These are phyloP conservation scores for Crossocerus cetratus DNA, from an alignment of 2,888 invertebrate genomes.

Conservation along the genomic window DNA sequence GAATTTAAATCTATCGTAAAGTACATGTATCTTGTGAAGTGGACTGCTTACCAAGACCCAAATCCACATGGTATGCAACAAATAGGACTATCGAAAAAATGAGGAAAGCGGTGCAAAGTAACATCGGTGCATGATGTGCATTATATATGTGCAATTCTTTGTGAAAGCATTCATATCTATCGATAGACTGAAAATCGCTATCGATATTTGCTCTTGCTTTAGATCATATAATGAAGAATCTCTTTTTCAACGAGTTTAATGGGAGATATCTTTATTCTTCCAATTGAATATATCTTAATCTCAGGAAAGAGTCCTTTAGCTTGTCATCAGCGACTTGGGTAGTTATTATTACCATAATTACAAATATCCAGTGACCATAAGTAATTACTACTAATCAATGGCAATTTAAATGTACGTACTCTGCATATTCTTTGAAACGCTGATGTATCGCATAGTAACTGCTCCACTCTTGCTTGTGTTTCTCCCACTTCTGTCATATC, in stretches of 20 bases:
- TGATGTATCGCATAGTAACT: conserved; percentile 86
- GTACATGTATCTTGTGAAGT: conserved; percentile 67
- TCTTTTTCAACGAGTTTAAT: not conserved
- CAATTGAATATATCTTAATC: too few relatives aligned
- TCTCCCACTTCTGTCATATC: conserved; percentile 95
- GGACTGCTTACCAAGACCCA: conserved; percentile 77
- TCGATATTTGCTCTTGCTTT: not conserved
- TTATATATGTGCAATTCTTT: conserved; percentile 61
- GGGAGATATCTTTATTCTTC: too few relatives aligned
- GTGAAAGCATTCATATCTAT: conserved; percentile 58
- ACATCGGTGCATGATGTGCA: conserved; percentile 72
- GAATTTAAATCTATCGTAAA: conserved; percentile 55
- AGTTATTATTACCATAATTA: not conserved
- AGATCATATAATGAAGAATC: not conserved
- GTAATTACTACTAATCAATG: not conserved
- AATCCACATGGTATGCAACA: conserved; percentile 78
- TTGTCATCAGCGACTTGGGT: too few relatives aligned
- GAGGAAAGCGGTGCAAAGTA: conserved; percentile 76
- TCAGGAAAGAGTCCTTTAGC: too few relatives aligned
- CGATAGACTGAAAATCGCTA: conserved; percentile 4
- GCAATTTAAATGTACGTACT: conserved; percentile 71
- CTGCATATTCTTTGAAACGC: conserved; percentile 87
- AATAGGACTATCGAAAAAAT: conserved; percentile 77
- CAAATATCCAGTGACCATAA: not conserved
- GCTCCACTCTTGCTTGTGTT: conserved; percentile 88